Base-by-base conservation (phyloP, 2,888 invertebrate genomes). In the Scrobipalpa costella region DNA sequence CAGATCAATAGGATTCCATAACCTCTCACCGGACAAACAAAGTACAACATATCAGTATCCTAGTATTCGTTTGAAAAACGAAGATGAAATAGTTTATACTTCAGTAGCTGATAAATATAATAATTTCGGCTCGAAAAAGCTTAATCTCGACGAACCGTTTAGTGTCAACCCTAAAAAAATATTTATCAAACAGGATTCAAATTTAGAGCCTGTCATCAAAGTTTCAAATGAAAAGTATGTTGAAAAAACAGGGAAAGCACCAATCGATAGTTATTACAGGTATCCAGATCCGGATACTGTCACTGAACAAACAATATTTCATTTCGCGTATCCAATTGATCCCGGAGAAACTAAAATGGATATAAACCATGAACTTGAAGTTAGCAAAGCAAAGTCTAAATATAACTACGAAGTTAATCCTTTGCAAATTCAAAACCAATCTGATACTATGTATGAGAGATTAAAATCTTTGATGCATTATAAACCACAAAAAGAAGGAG, bases 401-500 rank as follows among this genome's bases (percentile, higher is more conserved):
- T 79, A 73, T 47, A 71, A 77, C 27, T 36, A 70, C 0, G 69
- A 69, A 44, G 75, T 67, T 61, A 61, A 74, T 3, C 72, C 78
- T 13, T 3, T 44, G 44, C n/a, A 44, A 7, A 71, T 79, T 2
- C 79, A 76, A 67, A 64, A 72, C 1, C 69, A 73, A 55, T 71
- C 75, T 7, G 80, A 81, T 62, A 65, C 67, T 21, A 71, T 76
- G 73, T 76, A 80, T 15, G 78, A 80, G 55, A 78, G 73, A 66
- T 64, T 81, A 21, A 82, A 79, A 59, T 76, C 81, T 0, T 36
- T 77, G 1, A 81, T 81, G 78, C 70, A 80, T 63, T 80, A 79
- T 62, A 68, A 70, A n/a, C 76, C 77, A n/a, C 69, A 77, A 38
- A n/a, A 47, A 17, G 69, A 67, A 1, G 62, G 49, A 40, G 17